phyloP scores from a whole-genome alignment of 2,888 invertebrate species.

The Macrophya annulata region DNA sequence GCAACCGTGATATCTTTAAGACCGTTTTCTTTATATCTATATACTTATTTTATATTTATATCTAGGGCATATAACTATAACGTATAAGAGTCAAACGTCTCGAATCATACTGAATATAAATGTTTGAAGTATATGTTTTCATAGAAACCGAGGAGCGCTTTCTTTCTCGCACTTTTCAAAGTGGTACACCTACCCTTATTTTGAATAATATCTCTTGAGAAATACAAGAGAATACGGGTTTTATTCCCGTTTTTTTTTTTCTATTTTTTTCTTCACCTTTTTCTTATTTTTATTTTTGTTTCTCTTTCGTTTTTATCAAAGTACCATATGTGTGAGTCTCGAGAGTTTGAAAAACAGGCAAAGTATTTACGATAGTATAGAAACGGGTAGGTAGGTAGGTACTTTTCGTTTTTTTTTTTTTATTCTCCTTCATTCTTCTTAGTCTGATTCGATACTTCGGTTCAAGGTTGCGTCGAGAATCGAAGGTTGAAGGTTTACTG shows the following conservation, averaged over 20 bases:
- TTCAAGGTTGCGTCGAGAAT: neutral
- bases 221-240: neutral
- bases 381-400: no score
- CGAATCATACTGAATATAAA: neutral
- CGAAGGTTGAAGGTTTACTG: neutral
- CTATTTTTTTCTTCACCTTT: neutral
- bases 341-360: neutral
- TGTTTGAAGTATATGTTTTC: neutral
- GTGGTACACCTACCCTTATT: conserved; percentile 12
- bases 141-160: neutral
- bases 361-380: neutral
- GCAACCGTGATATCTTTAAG: neutral
- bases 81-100: neutral
- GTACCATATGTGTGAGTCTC: neutral
- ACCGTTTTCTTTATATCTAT: neutral
- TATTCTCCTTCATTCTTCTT: neutral
- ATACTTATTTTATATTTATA: neutral
- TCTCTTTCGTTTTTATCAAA: neutral
- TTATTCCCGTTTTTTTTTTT: neutral
- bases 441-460: neutral
- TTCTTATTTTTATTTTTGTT: neutral
- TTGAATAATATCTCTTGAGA: conserved; percentile 21
- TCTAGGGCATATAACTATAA: neutral
- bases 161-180: conserved; percentile 9
- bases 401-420: neutral